Percentiles rank a stretch among this genome's conserved stretches.
Evolutionary conservation across 2,888 invertebrate species (phyloP).

Genomic region (Drosophila anceps): DNA sequence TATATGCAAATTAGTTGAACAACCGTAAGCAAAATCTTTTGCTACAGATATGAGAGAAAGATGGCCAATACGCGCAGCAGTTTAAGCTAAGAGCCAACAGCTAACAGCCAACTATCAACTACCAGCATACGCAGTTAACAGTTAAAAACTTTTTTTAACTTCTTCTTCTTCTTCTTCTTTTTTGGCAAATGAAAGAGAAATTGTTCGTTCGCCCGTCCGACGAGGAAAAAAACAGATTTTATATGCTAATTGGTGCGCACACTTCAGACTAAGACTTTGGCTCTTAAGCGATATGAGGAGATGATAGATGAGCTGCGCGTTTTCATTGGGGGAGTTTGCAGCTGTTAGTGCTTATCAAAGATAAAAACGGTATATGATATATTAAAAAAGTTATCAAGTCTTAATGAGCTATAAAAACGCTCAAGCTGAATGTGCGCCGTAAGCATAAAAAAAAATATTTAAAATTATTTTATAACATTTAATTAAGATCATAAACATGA

Average conservation of each 20-base stretch:
- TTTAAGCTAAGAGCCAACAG: constrained; percentile 20
- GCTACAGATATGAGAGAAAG: constrained; percentile 64
- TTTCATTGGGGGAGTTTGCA: constrained; percentile 23
- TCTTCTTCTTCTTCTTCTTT: constrained; percentile 26
- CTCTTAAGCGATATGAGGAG: constrained; percentile 12
- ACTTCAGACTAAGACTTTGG: not conserved
- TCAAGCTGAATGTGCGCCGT: no score
- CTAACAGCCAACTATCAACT: constrained; percentile 4
- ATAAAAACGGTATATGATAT: constrained; percentile 23
- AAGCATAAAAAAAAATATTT: not conserved
- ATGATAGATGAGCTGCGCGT: constrained; percentile 12
- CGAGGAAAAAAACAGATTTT: constrained; percentile 40
- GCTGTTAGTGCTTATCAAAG: constrained; percentile 3
- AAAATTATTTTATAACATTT: constrained; percentile 1
- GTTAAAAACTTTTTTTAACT: constrained; percentile 33
- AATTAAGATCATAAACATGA: not conserved
- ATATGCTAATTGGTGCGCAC: constrained; percentile 72
- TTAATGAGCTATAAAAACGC: constrained; percentile 27
- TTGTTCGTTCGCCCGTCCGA: constrained; percentile 64
- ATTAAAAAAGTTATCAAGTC: not conserved
- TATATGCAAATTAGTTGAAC: constrained; percentile 75
- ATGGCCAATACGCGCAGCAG: constrained; percentile 34
- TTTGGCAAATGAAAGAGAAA: constrained; percentile 79
- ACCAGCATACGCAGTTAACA: constrained; percentile 21
- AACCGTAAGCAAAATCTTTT: constrained; percentile 74